Evolutionary conservation across 1,140 invertebrate genomes (phyloP).

Genomic region (Trigoniulus corallinus): DNA sequence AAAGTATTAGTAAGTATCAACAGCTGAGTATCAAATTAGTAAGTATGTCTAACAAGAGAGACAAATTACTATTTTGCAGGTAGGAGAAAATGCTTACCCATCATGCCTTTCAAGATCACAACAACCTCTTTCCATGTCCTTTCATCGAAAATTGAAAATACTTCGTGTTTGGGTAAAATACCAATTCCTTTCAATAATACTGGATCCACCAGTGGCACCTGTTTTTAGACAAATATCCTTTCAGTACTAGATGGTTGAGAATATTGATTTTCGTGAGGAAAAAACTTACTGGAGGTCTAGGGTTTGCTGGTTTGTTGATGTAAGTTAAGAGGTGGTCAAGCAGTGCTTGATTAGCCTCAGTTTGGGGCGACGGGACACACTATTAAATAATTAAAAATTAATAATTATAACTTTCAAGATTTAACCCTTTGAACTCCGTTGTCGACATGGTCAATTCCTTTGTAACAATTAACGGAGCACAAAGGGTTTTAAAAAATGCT

Average conservation of each 20-base stretch:
- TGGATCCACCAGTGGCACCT: background rate
- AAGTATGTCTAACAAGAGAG: too few relatives aligned
- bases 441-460: too few relatives aligned
- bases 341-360: background rate
- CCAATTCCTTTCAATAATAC: background rate
- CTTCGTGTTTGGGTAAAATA: background rate
- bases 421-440: too few relatives aligned
- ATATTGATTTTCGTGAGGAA: background rate
- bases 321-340: background rate
- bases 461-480: too few relatives aligned
- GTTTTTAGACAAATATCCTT: background rate
- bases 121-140: slow-evolving; percentile 10
- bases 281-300: background rate
- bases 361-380: background rate
- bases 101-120: slow-evolving; percentile 5
- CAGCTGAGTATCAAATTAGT: too few relatives aligned
- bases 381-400: background rate
- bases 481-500: too few relatives aligned
- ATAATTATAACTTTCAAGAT: too few relatives aligned
- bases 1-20: too few relatives aligned
- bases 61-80: background rate
- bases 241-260: background rate
- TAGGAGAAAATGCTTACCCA: slow-evolving; percentile 6
- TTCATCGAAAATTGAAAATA: slow-evolving; percentile 10
- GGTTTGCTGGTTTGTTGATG: background rate